Base-by-base conservation (phyloP, 2,113 vertebrate species). In the human region DNA sequence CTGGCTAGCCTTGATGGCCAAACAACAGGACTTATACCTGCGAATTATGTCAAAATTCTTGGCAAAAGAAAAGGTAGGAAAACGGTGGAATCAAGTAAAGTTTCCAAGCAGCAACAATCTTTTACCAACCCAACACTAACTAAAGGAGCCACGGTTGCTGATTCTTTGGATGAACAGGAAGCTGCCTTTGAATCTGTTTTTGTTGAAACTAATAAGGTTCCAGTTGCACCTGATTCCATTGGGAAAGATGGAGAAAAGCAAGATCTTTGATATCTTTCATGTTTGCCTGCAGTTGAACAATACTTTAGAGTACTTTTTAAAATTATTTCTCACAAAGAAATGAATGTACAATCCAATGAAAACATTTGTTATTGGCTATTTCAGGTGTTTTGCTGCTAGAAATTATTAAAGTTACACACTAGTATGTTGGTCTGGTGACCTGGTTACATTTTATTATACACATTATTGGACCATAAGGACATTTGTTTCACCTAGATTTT, bases 11-110 rank as follows among this genome's bases (percentile, higher is more conserved):
- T 99, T 1, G 99, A 99, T 57, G 99, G 99, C 61, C 99, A 99
- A 97, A 99, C 99, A 89, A 99, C 99, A 50, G 99, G 99, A 97
- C 99, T 99, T 2, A 99, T 99, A 93, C 99, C 99, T 48, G 99
- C 99, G 97, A 99, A 99, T 98, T 99, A 99, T 78, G 98, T 99
- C 93, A 99, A 99, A 98, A 98, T 99, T 98, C 99, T 99, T 73
- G 99, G 99, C 73, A 99, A 99, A 98, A 99, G 99, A 98, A 99
- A 99, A 98, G 99, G 99, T 72, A 99, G 98, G 75, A 99, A 98
- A 98, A 98, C 99, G 1, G 92, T 97, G 8, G 99, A 99, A 96
- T 93, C 97, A 95, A 99, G 99, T 96, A 99, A 98, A 96, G 97
- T 98, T 23, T 80, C 98, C 32, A 98, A 99, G 97, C 98, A 98